phyloP scores from a whole-genome alignment of 2,113 vertebrate species.

The Cephalopholis sonnerati region DNA sequence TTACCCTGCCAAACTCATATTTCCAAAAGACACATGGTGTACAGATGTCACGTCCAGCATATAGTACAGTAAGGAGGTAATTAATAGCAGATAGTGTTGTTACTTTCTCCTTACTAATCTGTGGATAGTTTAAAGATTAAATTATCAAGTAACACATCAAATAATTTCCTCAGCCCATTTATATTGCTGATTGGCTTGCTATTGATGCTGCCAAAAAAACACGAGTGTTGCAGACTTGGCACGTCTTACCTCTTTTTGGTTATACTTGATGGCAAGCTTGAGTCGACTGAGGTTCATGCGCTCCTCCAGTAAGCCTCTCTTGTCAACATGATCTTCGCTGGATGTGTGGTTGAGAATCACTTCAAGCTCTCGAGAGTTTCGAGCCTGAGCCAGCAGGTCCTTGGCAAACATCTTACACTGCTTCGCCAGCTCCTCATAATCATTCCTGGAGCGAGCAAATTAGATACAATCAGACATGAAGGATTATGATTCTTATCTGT shows the following conservation, averaged over 20 bases:
- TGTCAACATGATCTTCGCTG: conserved; percentile 93
- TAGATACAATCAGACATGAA: conserved; percentile 33
- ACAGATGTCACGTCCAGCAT: conserved; percentile 25
- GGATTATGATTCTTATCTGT: conserved; percentile 14
- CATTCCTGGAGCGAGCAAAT: conserved; percentile 86
- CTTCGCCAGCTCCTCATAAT: conserved; percentile 97
- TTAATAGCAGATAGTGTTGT: background rate
- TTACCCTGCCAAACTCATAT: conserved; percentile 36
- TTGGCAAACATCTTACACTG: conserved; percentile 99
- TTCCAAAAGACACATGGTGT: conserved; percentile 17
- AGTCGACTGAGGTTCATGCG: conserved; percentile 98
- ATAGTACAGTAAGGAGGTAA: background rate
- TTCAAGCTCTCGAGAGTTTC: conserved; percentile 97
- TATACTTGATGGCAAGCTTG: conserved; percentile 99
- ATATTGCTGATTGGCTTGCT: background rate
- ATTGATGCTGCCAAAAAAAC: background rate
- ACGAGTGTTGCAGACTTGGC: background rate
- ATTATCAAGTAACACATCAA: background rate
- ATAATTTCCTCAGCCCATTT: background rate
- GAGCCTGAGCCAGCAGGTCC: conserved; percentile 97
- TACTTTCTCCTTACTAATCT: background rate
- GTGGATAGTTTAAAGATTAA: background rate
- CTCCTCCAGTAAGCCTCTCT: conserved; percentile 95
- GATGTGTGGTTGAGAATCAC: conserved; percentile 98
- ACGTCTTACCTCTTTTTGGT: conserved; percentile 95